A percentile compares a stretch with the other conserved stretches of the same genome.
These are phyloP conservation scores for Lutraria lutraria DNA, from an alignment of 2,888 invertebrate genomes.

Conservation along the genomic window DNA sequence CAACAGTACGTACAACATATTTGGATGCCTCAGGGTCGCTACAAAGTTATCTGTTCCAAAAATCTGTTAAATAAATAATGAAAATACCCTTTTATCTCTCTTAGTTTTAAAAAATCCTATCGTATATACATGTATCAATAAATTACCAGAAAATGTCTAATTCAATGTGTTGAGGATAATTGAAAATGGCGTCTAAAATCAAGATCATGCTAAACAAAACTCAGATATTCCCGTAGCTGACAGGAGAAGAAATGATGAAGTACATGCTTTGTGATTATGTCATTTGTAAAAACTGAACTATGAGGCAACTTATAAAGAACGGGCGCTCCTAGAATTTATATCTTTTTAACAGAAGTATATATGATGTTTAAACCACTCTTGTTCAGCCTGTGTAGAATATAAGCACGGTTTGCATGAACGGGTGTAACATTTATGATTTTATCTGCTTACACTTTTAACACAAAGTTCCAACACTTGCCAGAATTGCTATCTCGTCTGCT, in stretches of 20 bases:
- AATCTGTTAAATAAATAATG: neutral
- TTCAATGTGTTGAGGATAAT: too few relatives aligned
- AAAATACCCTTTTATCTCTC: neutral
- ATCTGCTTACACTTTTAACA: neutral
- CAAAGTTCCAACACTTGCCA: neutral
- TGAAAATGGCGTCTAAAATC: too few relatives aligned
- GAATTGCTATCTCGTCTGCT: conserved; percentile 7
- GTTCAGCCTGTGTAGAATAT: neutral
- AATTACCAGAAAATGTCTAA: too few relatives aligned
- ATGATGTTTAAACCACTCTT: neutral
- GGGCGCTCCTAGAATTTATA: neutral
- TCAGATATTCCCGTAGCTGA: too few relatives aligned
- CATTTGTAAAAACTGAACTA: neutral
- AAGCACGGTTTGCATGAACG: neutral
- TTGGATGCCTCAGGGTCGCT: neutral
- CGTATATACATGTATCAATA: too few relatives aligned
- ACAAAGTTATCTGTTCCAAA: neutral
- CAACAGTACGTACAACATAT: neutral
- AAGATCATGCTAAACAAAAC: too few relatives aligned
- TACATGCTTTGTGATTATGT: too few relatives aligned
- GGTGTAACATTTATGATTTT: neutral
- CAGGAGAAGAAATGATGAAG: too few relatives aligned
- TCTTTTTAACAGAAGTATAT: neutral
- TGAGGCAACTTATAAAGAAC: neutral
- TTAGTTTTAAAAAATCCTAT: too few relatives aligned